These are phyloP conservation scores for Macrobrachium rosenbergii DNA, from an alignment of 1,140 invertebrate species.

Conservation along the genomic window DNA sequence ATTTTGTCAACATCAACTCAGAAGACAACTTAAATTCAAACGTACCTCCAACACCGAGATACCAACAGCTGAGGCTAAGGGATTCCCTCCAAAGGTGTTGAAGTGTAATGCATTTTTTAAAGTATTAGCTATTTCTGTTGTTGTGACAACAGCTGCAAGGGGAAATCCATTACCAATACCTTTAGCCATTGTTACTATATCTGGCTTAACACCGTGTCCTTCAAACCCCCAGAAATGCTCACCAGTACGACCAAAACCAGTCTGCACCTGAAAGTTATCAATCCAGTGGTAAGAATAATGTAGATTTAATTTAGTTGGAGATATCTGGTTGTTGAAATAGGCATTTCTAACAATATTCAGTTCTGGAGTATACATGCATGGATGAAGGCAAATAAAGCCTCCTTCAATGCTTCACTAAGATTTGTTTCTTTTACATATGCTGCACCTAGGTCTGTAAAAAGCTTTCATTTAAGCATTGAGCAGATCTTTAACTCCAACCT, in stretches of 20 bases:
- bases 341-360: too few species aligned
- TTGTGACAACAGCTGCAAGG: conserved; percentile 93
- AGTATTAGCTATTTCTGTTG: conserved; percentile 83
- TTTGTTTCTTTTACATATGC: too few species aligned
- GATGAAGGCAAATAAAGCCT: too few species aligned
- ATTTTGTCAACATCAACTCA: not conserved
- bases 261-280: conserved; percentile 81
- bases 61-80: conserved; percentile 88
- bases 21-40: not conserved
- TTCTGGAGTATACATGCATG: too few species aligned
- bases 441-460: too few species aligned
- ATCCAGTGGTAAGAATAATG: not conserved
- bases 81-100: conserved; percentile 97
- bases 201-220: conserved; percentile 86
- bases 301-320: too few species aligned
- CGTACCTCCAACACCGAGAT: conserved; percentile 89
- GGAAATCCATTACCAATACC: conserved; percentile 96
- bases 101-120: conserved; percentile 86
- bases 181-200: conserved; percentile 93
- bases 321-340: too few species aligned
- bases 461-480: too few species aligned
- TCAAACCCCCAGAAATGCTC: conserved; percentile 97
- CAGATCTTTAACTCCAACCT: too few species aligned
- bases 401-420: too few species aligned
- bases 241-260: conserved; percentile 94